Base-by-base conservation (phyloP, 2,888 invertebrate genomes). In the Cacoxenus indagator region DNA sequence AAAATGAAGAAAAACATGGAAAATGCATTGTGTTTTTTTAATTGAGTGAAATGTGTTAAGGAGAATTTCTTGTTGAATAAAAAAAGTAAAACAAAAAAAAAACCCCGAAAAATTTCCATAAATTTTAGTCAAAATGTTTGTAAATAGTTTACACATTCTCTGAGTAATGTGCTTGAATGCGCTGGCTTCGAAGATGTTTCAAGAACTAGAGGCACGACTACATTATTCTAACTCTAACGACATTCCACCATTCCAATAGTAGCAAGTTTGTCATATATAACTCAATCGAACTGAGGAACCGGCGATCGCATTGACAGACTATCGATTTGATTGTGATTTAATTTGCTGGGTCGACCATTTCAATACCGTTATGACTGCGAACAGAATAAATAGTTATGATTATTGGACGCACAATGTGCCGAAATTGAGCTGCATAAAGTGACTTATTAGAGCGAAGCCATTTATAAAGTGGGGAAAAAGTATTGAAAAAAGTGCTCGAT, bases 371-470 rank as follows among this genome's bases (percentile, higher is more conserved):
- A 51, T 51, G 51, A 17, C 17, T 51, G 54, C 61, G 24, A 29
- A 26, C 26, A 31, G 59, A 64, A 67, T 62, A 43, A 17, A 62
- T 54, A 64, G 62, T 62, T 51, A 62, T 37, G 46, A 65, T 22
- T 22, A 22, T 22, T 51, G 51, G 51, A 51, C 51, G 51, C 51
- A 19, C 37, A 14, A 37, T 1, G 37, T 37, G 37, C 9, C 14
- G 9, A 11, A 37, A 11, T 11, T 14, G 14, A 37, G 37, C 37
- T 37, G 37, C 14, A 37, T 37, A 4, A 37, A 37, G 37, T 11
- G 14, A 14, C 37, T 37, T 8, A 37, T 37, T 37, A 11, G 37
- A 37, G 31, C 31, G 9, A 31, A n/a, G n/a, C n/a, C n/a, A n/a
- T n/a, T n/a, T n/a, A n/a, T n/a, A 31, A 31, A 31, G 9, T 31